Evolutionary conservation across 2,113 vertebrate genomes (phyloP), one percentile per base, ranked within the genome.

Genomic region (Ammodytes marinus): DNA sequence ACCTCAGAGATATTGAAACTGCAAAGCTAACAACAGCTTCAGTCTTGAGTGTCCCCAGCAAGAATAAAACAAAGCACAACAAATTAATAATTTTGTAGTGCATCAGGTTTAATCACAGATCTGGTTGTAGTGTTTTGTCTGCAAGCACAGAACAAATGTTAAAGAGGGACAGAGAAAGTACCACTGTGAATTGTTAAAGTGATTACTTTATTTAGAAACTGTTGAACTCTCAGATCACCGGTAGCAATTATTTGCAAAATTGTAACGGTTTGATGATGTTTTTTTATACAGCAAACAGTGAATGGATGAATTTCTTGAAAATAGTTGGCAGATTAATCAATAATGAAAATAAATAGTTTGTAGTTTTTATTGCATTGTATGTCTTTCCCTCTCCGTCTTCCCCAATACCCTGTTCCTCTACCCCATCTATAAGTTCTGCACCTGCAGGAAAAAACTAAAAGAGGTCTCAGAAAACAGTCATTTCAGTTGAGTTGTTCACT

Each of bases 391-490:
- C 9, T 50, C 72, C 43, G 9, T 61, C 35, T 61, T 66, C 17
- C 57, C 72, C 5, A 6, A 4, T n/a, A 37, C 13, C 19, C 27
- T 69, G n/a, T 67, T 71, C 37, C 40, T 69, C 17, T 61, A 15
- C 40, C 46, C 43, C 45, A n/a, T 61, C 72, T 40, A 75, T 43
- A 83, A 77, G 59, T 82, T 83, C 83, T 85, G 82, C 72, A 12
- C 81, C 85, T 85, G 79, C 83, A 89, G 50, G 86, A 85, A 86
- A 80, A 76, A 40, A 64, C 50, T 55, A 74, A 65, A 69, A 69
- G 37, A 46, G 64, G 50, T 63, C 60, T 78, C 74, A 46, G 45
- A 49, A 79, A 80, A 79, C 76, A 73, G 70, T 60, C 78, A 77
- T 77, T 83, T 39, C 72, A 59, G 47, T 68, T 4, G 3, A 53